Percentiles rank a stretch among this genome's conserved stretches.
Evolutionary conservation across 2,113 vertebrate genomes (phyloP).

Genomic region (Lipophrys pholis): DNA sequence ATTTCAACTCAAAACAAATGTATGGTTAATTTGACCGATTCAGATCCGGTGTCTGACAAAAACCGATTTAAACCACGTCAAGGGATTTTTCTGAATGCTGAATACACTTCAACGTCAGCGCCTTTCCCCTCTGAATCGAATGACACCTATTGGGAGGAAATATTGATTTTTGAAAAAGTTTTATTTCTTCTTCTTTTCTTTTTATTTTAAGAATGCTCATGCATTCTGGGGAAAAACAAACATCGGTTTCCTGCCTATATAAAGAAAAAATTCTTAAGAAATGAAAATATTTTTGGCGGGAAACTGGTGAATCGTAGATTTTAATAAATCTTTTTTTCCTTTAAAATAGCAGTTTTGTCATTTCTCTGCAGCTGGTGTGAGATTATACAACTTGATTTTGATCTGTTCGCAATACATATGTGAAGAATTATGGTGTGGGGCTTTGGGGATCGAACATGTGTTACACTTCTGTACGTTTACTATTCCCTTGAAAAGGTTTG

Average conservation of each 20-base stretch:
- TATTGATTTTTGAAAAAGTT: too few relatives aligned
- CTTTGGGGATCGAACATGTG: slow-evolving; percentile 70
- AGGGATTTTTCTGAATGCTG: background rate
- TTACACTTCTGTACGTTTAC: slow-evolving; percentile 69
- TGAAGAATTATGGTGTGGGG: slow-evolving; percentile 61
- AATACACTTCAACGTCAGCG: too few relatives aligned
- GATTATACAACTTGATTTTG: slow-evolving; percentile 43
- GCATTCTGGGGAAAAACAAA: too few relatives aligned
- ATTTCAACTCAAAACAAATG: background rate
- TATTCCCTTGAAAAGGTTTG: slow-evolving; percentile 51
- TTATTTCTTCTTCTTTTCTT: too few relatives aligned
- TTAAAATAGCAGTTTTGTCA: slow-evolving; percentile 13
- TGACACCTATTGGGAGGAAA: too few relatives aligned
- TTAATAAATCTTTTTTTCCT: slow-evolving; percentile 13
- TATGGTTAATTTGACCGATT: too few relatives aligned
- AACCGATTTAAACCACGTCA: background rate
- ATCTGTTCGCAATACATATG: slow-evolving; percentile 64
- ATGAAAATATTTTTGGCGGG: too few relatives aligned
- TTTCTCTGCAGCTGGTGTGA: slow-evolving; percentile 49
- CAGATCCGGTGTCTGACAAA: background rate
- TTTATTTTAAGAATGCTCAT: too few relatives aligned
- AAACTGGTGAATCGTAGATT: background rate
- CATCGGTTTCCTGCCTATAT: too few relatives aligned
- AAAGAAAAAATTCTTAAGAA: too few relatives aligned
- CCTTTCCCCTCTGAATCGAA: too few relatives aligned